These are phyloP conservation scores for Seriola aureovittata DNA, from an alignment of 2,113 vertebrate species.

Conservation along the genomic window DNA sequence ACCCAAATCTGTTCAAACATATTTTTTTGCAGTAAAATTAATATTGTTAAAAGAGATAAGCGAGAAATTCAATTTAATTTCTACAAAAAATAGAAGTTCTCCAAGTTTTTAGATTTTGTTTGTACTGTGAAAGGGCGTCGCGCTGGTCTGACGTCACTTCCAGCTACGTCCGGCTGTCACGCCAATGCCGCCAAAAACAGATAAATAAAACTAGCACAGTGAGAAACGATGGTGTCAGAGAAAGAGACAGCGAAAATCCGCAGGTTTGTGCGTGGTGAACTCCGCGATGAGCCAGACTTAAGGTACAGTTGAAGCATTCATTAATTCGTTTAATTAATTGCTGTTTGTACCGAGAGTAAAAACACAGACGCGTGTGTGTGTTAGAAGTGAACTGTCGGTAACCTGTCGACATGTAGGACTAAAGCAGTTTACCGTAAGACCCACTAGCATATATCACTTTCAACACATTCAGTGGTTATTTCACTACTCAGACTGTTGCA, in stretches of 20 bases:
- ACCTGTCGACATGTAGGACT: neutral
- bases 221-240: slow-evolving; percentile 27
- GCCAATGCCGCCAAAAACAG: neutral
- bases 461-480: neutral
- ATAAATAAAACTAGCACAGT: accelerated
- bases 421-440: neutral
- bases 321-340: too few species aligned
- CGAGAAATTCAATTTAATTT: too few species aligned
- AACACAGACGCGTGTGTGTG: neutral
- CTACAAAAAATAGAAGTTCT: too few species aligned
- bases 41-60: neutral
- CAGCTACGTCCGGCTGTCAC: neutral
- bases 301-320: slow-evolving; percentile 40
- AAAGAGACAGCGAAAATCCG: slow-evolving; percentile 38
- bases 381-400: neutral
- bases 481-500: neutral
- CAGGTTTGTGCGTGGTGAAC: slow-evolving; percentile 70
- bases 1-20: neutral
- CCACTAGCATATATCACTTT: too few species aligned
- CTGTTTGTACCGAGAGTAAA: neutral
- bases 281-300: slow-evolving; percentile 70
- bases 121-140: slow-evolving; percentile 1
- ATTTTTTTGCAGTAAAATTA: neutral
- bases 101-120: neutral
- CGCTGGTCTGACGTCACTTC: slow-evolving; percentile 26